A percentile compares a stretch with the other conserved stretches of the same genome.
phyloP scores from a whole-genome alignment of 2,888 invertebrate genomes.

The Xylota sylvarum region DNA sequence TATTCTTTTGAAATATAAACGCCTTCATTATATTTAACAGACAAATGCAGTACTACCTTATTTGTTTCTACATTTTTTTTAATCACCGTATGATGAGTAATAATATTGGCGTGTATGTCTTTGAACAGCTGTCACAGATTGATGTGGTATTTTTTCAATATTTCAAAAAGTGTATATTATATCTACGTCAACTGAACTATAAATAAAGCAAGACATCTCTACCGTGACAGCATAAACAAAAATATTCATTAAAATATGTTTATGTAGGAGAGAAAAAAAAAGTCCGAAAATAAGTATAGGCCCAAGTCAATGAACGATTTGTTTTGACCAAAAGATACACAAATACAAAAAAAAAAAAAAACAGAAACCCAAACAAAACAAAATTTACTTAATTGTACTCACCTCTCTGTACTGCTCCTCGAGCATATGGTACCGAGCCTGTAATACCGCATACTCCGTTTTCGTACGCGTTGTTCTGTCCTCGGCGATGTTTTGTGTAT shows the following conservation, averaged over 20 bases:
- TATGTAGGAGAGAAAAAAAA: neutral
- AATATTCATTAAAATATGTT: neutral
- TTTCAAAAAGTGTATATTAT: too few species aligned
- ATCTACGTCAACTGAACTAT: neutral
- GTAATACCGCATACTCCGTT: conserved; percentile 96
- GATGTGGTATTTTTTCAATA: neutral
- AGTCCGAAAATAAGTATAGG: conserved; percentile 11
- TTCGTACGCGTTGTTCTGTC: conserved; percentile 95
- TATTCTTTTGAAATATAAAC: conserved; percentile 1
- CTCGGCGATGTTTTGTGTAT: conserved; percentile 94
- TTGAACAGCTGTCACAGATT: neutral
- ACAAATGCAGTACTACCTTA: conserved; percentile 3
- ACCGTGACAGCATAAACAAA: conserved; percentile 19
- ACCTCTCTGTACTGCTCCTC: conserved; percentile 92
- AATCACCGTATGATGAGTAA: conserved; percentile 9
- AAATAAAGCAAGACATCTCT: conserved; percentile 10
- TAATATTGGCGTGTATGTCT: neutral
- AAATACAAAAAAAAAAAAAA: neutral
- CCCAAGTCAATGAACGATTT: conserved; percentile 43
- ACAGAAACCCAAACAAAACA: conserved; percentile 19
- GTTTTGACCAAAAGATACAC: conserved; percentile 24
- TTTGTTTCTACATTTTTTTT: neutral
- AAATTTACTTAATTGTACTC: conserved; percentile 67
- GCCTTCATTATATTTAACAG: neutral
- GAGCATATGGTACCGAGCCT: conserved; percentile 95